Evolutionary conservation across 2,113 vertebrate species (phyloP).

Genomic region (Catharus bicknelli): DNA sequence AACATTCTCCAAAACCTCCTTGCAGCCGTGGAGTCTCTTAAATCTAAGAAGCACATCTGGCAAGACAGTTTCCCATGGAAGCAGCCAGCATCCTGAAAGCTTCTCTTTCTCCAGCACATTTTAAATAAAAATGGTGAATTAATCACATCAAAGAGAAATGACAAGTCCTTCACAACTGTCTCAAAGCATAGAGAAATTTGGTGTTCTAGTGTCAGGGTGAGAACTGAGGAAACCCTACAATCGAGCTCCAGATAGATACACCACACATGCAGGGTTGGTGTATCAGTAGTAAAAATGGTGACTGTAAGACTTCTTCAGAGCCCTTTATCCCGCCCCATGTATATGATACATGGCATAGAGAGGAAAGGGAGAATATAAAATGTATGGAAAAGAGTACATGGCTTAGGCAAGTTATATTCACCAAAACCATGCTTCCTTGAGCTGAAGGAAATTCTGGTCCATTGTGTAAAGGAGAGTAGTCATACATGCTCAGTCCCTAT

Average conservation of each 20-base stretch:
- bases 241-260: not conserved
- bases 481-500: not conserved
- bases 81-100: not conserved
- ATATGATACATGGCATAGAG: not conserved
- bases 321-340: not conserved
- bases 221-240: not conserved
- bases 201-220: not conserved
- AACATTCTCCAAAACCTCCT: not conserved
- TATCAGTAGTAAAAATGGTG: not conserved
- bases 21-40: not conserved
- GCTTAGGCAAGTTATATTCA: not conserved
- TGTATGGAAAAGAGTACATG: not conserved
- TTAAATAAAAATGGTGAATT: not conserved
- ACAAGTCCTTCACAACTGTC: not conserved
- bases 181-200: not conserved
- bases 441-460: not conserved
- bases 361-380: not conserved
- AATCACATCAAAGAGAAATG: not conserved
- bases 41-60: not conserved
- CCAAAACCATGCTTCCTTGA: not conserved
- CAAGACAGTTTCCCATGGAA: not conserved
- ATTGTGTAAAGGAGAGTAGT: not conserved
- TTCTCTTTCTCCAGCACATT: not conserved
- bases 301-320: not conserved
- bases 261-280: not conserved